Percentiles rank a stretch among this genome's conserved stretches.
These are phyloP conservation scores for Agrotis clavis DNA, from an alignment of 2,888 invertebrate genomes.

Conservation along the genomic window DNA sequence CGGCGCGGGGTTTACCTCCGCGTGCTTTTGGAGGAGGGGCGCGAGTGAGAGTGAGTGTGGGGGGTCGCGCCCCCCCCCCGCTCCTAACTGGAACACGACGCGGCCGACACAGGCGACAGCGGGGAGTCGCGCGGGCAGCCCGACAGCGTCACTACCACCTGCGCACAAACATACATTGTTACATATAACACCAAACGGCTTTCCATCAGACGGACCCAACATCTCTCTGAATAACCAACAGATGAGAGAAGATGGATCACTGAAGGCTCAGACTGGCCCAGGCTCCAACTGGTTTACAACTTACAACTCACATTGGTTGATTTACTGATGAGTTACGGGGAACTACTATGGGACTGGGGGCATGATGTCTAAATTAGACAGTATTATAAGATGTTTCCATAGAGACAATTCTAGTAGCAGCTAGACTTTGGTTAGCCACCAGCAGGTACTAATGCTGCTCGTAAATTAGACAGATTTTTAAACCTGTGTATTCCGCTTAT, in stretches of 20 bases:
- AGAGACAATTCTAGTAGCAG: neutral
- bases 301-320: neutral
- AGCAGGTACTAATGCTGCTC: too few species aligned
- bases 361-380: neutral
- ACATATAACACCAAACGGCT: neutral
- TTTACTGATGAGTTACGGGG: too few species aligned
- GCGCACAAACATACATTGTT: constrained; percentile 40
- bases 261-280: neutral
- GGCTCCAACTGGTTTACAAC: neutral
- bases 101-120: constrained; percentile 96
- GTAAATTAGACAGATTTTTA: too few species aligned
- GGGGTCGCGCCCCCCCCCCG: constrained; percentile 91
- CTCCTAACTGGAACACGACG: constrained; percentile 98
- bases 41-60: constrained; percentile 89
- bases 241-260: neutral
- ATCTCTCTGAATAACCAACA: neutral
- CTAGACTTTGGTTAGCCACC: neutral
- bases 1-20: constrained; percentile 87
- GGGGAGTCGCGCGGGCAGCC: constrained; percentile 97
- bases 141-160: constrained; percentile 96
- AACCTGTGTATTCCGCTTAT: too few species aligned
- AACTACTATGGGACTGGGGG: too few species aligned
- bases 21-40: constrained; percentile 90
- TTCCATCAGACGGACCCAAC: neutral
- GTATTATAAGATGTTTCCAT: neutral